Evolutionary conservation across 2,113 vertebrate genomes (phyloP).

Genomic region (Leptobrachium leishanense): DNA sequence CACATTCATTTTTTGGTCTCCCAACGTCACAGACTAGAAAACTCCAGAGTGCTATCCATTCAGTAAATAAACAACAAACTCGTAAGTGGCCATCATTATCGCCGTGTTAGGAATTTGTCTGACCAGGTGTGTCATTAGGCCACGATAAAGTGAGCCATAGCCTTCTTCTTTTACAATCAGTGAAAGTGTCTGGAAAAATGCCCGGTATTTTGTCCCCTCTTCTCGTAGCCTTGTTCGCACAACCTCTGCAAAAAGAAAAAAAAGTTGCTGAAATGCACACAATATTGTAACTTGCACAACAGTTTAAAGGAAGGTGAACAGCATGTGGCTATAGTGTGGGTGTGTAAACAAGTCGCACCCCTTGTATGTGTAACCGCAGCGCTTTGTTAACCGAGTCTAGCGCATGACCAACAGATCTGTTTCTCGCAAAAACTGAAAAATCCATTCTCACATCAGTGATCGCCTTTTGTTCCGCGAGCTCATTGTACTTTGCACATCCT

Average conservation of each 20-base stretch:
- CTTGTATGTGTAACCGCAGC: too few relatives aligned
- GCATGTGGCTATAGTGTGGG: too few relatives aligned
- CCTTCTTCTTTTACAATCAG: constrained; percentile 91
- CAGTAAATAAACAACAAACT: constrained; percentile 93
- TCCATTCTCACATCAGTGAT: too few relatives aligned
- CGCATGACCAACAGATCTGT: too few relatives aligned
- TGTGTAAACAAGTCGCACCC: too few relatives aligned
- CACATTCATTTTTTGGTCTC: constrained; percentile 75
- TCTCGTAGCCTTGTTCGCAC: constrained; percentile 96
- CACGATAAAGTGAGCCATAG: constrained; percentile 90
- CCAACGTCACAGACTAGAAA: constrained; percentile 48
- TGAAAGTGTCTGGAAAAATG: constrained; percentile 91
- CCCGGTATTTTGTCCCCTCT: constrained; percentile 95
- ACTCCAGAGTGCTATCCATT: constrained; percentile 73
- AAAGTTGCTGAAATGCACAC: too few relatives aligned
- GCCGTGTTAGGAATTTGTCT: constrained; percentile 98
- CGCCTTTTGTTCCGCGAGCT: too few relatives aligned
- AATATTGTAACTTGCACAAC: too few relatives aligned
- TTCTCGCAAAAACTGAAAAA: too few relatives aligned
- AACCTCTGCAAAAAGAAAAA: constrained; percentile 76
- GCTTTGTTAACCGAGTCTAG: too few relatives aligned
- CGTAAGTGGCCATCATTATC: constrained; percentile 98
- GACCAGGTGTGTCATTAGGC: constrained; percentile 91
- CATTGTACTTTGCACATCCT: too few relatives aligned
- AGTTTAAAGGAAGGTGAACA: too few relatives aligned